phyloP scores from a whole-genome alignment of 2,113 vertebrate species.

The Halichoerus grypus region DNA sequence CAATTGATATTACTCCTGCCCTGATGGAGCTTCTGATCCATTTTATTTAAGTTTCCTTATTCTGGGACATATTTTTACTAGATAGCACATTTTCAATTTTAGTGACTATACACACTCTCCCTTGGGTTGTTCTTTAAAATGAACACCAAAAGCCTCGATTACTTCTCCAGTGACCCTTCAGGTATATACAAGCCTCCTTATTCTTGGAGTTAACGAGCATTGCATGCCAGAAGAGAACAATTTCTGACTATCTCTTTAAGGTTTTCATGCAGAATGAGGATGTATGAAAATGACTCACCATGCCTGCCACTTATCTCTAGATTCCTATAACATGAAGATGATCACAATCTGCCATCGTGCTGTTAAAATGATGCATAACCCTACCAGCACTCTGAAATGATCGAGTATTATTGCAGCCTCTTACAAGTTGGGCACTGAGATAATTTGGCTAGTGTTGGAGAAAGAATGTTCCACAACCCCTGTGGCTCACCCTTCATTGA shows the following conservation, averaged over 20 bases:
- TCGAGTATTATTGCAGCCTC: conserved; percentile 90
- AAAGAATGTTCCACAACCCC: conserved; percentile 88
- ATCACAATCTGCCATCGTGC: conserved; percentile 90
- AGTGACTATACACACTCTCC: not conserved
- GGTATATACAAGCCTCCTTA: not conserved
- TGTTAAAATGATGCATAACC: conserved; percentile 92
- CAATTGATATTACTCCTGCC: not conserved
- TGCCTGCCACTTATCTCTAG: conserved; percentile 87
- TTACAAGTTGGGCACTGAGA: conserved; percentile 91
- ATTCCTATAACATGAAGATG: conserved; percentile 89
- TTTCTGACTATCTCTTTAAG: conserved; percentile 84
- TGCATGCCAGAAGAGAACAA: not conserved
- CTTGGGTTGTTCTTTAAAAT: not conserved
- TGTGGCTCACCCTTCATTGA: conserved; percentile 88
- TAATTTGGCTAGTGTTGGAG: conserved; percentile 90
- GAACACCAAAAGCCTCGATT: not conserved
- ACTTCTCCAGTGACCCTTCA: not conserved
- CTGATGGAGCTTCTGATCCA: conserved; percentile 1
- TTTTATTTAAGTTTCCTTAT: not conserved
- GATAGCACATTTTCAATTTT: not conserved
- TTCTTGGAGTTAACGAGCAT: conserved; percentile 55
- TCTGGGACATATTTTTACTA: not conserved
- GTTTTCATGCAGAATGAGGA: conserved; percentile 80
- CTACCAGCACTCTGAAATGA: conserved; percentile 88
- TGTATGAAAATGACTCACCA: conserved; percentile 86